phyloP scores from a whole-genome alignment of 2,888 invertebrate species.

The Crioceris asparagi region DNA sequence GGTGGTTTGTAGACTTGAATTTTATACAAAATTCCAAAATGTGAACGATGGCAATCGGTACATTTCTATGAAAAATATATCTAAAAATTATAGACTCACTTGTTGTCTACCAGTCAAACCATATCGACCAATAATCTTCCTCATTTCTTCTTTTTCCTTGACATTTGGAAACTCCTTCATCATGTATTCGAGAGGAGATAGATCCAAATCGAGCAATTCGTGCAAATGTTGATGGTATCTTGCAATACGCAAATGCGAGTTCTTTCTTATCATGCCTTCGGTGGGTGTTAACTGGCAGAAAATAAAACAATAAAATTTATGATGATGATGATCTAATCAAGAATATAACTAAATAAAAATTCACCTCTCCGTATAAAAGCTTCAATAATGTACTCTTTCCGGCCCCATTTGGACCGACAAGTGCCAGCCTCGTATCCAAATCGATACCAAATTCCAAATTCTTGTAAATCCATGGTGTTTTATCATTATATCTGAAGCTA shows the following conservation, averaged over 20 bases:
- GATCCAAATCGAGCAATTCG: conserved; percentile 87
- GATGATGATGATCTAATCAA: not conserved
- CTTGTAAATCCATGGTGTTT: conserved; percentile 86
- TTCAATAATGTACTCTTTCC: conserved; percentile 97
- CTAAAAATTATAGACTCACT: too few species aligned
- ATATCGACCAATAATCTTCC: conserved; percentile 96
- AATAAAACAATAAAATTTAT: conserved; percentile 4
- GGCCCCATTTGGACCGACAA: conserved; percentile 97
- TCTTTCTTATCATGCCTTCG: conserved; percentile 95
- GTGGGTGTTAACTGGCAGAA: conserved; percentile 67
- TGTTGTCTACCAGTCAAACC: conserved; percentile 95
- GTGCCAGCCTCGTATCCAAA: conserved; percentile 85
- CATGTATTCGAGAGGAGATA: conserved; percentile 97
- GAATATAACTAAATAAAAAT: conserved; percentile 22
- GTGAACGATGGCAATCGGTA: too few species aligned
- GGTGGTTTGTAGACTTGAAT: too few species aligned
- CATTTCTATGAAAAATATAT: too few species aligned
- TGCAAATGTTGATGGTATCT: conserved; percentile 98
- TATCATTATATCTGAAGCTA: conserved; percentile 84
- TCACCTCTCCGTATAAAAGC: conserved; percentile 85
- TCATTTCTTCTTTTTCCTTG: conserved; percentile 97
- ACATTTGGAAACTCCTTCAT: conserved; percentile 93
- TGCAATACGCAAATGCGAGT: conserved; percentile 94
- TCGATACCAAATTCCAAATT: conserved; percentile 98
- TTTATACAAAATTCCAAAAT: too few species aligned